Percentiles rank a stretch among this genome's conserved stretches.
Conservation (phyloP, 2,888 invertebrate species). For the Polymixis flavicincta region DNA sequence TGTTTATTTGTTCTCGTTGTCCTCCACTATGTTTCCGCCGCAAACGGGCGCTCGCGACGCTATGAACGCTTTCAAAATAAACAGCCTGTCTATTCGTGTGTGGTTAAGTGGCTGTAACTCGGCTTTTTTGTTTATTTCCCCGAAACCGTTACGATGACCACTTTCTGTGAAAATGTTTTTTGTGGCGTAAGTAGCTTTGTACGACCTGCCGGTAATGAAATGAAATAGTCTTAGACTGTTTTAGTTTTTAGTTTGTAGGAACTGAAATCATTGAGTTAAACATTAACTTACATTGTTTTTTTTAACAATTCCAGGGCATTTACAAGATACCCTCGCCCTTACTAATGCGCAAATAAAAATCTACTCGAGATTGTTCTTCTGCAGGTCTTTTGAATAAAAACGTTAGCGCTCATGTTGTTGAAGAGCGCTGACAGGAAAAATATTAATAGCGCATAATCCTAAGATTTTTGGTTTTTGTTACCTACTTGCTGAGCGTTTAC, state of each 20-base stretch:
- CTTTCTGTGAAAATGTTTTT: constrained; percentile 69
- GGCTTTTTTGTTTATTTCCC: constrained; percentile 77
- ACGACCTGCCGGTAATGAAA: constrained; percentile 39
- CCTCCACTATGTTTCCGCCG: constrained; percentile 46
- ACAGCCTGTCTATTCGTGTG: constrained; percentile 80
- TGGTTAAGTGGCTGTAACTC: constrained; percentile 78
- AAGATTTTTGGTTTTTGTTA: neutral
- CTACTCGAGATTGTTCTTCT: neutral
- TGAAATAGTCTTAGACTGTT: constrained; percentile 26
- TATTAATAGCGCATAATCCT: neutral
- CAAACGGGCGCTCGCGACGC: constrained; percentile 61
- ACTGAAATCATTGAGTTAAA: neutral
- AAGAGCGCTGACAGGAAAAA: neutral
- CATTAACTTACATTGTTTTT: neutral
- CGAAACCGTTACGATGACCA: constrained; percentile 67
- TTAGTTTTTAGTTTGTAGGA: neutral
- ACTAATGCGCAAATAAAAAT: neutral
- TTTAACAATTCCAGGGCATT: neutral
- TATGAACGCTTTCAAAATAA: constrained; percentile 79
- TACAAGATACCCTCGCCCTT: neutral
- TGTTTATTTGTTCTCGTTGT: constrained; percentile 64
- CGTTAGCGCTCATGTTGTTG: neutral
- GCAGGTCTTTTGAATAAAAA: neutral
- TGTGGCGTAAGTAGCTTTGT: constrained; percentile 38
- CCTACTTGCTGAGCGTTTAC: constrained; percentile 29